phyloP scores from a whole-genome alignment of 1,140 invertebrate species.

The Euwallacea similis region DNA sequence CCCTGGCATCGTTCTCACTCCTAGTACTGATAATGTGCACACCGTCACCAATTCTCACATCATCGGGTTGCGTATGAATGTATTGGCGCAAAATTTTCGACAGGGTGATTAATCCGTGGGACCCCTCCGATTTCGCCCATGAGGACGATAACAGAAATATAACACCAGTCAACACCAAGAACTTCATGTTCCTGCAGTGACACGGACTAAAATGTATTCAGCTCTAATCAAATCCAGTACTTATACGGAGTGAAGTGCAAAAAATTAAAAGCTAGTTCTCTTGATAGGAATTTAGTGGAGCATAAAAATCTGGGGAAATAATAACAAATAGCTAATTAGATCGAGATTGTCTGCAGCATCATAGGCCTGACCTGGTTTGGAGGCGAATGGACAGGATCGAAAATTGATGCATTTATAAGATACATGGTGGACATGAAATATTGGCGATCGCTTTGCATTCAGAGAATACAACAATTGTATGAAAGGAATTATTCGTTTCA shows the following conservation, averaged over 20 bases:
- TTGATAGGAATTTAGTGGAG: slow-evolving; percentile 49
- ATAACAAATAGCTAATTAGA: slow-evolving; percentile 47
- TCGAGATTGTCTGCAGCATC: slow-evolving; percentile 41
- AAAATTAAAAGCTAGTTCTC: slow-evolving; percentile 41
- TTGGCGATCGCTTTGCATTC: too few relatives aligned
- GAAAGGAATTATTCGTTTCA: too few relatives aligned
- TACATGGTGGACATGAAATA: slow-evolving; percentile 25
- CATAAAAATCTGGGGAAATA: slow-evolving; percentile 46
- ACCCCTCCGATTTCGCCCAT: slow-evolving; percentile 39
- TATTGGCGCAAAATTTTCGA: slow-evolving; percentile 51
- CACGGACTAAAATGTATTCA: slow-evolving; percentile 41
- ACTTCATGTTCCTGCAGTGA: slow-evolving; percentile 45
- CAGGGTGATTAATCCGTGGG: slow-evolving; percentile 48
- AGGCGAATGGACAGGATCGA: slow-evolving; percentile 27
- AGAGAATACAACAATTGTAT: too few relatives aligned
- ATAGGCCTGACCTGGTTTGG: slow-evolving; percentile 37
- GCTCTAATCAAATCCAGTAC: slow-evolving; percentile 31
- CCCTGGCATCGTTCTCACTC: slow-evolving; percentile 51
- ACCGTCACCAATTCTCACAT: slow-evolving; percentile 63
- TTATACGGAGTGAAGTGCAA: slow-evolving; percentile 39
- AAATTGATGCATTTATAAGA: slow-evolving; percentile 15
- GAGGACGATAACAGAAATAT: slow-evolving; percentile 51
- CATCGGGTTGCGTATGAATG: slow-evolving; percentile 49
- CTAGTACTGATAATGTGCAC: slow-evolving; percentile 61
- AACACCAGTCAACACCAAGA: slow-evolving; percentile 47